Evolutionary conservation across 2,888 invertebrate species (phyloP).

Genomic region (Tanytarsus gracilentus): DNA sequence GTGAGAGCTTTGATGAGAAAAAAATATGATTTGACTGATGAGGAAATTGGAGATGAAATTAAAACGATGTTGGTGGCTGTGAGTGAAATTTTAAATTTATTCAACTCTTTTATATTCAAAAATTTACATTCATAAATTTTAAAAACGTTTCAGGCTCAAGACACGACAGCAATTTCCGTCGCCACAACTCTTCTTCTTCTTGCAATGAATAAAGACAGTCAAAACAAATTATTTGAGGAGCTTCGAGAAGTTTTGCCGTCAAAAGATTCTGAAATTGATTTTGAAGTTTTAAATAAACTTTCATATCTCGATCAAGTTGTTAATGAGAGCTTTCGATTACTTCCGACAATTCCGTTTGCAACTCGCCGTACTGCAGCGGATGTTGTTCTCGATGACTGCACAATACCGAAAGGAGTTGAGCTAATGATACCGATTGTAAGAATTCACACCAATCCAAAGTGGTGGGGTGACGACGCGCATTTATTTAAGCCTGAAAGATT

Average conservation of each 20-base stretch:
- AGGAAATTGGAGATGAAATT: constrained; percentile 3
- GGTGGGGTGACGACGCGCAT: not conserved
- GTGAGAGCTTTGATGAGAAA: not conserved
- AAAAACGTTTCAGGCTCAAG: constrained; percentile 4
- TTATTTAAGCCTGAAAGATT: not conserved
- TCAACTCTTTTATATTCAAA: not conserved
- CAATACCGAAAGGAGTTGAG: not conserved
- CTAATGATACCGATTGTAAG: not conserved
- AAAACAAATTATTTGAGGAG: not conserved
- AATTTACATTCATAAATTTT: not conserved
- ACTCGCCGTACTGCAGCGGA: not conserved
- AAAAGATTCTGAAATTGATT: not conserved
- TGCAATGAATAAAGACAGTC: not conserved
- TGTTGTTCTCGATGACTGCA: not conserved
- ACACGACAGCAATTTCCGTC: not conserved
- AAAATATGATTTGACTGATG: not conserved
- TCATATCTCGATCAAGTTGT: not conserved
- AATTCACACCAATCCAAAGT: not conserved
- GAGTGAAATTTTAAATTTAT: not conserved
- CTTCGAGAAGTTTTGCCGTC: not conserved
- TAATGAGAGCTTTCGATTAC: not conserved
- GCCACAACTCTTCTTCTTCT: not conserved
- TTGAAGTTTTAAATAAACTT: not conserved
- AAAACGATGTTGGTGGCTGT: constrained; percentile 4
- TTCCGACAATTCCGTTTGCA: not conserved